These are phyloP conservation scores for Pantala flavescens DNA, from an alignment of 1,140 invertebrate genomes.

Conservation along the genomic window DNA sequence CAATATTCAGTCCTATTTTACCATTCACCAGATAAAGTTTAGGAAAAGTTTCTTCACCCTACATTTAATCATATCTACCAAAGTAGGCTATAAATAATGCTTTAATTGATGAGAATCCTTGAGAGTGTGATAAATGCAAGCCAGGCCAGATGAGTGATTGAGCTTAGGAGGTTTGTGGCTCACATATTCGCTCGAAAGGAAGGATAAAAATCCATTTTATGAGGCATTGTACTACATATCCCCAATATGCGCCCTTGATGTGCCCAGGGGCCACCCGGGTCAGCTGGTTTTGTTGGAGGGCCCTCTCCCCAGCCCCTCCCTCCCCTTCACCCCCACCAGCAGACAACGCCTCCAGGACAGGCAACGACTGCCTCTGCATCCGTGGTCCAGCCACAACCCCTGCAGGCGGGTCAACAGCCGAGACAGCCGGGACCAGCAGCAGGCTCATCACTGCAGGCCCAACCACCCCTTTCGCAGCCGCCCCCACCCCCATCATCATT, in stretches of 20 bases:
- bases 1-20: no score
- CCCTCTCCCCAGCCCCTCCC: neutral
- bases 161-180: neutral
- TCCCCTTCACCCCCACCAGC: slow-evolving; percentile 1
- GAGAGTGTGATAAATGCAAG: neutral
- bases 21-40: no score
- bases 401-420: neutral
- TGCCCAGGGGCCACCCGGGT: slow-evolving; percentile 4
- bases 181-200: neutral
- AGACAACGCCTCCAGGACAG: neutral
- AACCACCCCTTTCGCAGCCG: neutral
- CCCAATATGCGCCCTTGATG: neutral
- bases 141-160: neutral
- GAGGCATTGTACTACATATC: neutral
- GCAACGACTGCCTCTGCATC: neutral
- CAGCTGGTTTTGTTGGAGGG: neutral
- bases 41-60: no score
- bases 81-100: no score
- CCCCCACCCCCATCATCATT: slow-evolving; percentile 2
- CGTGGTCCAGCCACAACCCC: neutral
- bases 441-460: neutral
- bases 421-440: neutral
- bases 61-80: no score
- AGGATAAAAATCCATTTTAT: neutral
- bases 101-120: no score